Base-by-base conservation (phyloP, 2,113 vertebrate species). In the Phrynocephalus versicolor region DNA sequence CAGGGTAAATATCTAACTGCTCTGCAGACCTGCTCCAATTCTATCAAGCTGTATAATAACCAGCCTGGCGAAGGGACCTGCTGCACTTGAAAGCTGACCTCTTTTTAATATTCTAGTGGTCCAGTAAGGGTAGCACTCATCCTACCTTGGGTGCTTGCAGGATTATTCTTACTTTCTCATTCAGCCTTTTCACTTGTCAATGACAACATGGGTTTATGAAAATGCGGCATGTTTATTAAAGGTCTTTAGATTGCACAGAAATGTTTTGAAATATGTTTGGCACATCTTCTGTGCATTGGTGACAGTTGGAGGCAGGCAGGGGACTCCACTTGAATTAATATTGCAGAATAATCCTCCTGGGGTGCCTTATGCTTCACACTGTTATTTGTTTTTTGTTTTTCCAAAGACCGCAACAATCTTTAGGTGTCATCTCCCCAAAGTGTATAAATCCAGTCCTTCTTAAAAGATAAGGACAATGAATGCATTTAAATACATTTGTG, bases 381-480 rank as follows among this genome's bases (percentile, higher is more conserved):
- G 82, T 93, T 95, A 96, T 96, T 95, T 93, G 95, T 95, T 95
- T 97, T 97, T 96, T 95, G 95, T 95, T 97, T 97, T 96, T 95
- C 96, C 95, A 89, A 57, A 95, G 83, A 81, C 16, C 89, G 37
- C 81, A 85, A 86, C 89, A 41, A 83, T 92, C 94, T 92, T 89
- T 90, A 89, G 69, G 70, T 92, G 82, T 69, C 90, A 88, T 90
- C 90, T 84, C 55, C 88, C 94, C 95, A 87, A 94, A 90, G 88
- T 87, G 88, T 94, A 93, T 95, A 85, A 27, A 85, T 89, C 57
- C 37, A 80, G 88, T 69, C 81, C 82, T 87, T 90, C 70, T 94
- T 96, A 92, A 95, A 95, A 94, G 85, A 77, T 96, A 94, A 96
- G 91, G 91, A 94, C 88, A 92, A 79, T 91, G 94, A 94, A 96